phyloP scores from a whole-genome alignment of 92 coral and sea anemone species.

The Heliopora coerulea region DNA sequence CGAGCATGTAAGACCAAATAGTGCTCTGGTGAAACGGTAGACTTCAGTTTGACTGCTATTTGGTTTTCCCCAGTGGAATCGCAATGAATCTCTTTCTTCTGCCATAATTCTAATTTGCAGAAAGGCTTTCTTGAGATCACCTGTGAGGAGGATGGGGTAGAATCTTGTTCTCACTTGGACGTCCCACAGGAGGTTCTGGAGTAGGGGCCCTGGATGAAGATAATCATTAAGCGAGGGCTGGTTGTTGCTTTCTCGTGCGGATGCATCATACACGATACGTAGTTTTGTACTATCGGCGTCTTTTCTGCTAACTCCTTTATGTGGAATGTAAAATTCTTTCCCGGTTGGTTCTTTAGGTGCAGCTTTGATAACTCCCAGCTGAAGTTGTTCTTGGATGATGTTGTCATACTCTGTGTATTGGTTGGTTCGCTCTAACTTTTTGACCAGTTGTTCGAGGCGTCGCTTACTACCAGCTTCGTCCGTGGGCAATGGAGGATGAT shows the following conservation, averaged over 20 bases:
- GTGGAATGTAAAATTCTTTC: conserved; percentile 1
- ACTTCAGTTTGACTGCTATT: background rate
- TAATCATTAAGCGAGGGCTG: conserved; percentile 13
- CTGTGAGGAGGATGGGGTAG: conserved; percentile 14
- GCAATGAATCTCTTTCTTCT: conserved; percentile 20
- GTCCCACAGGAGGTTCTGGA: conserved; percentile 18
- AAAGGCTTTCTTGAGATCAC: conserved; percentile 20
- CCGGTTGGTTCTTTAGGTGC: background rate
- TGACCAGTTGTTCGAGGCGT: conserved; percentile 49
- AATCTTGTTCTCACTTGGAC: conserved; percentile 9
- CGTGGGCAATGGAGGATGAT: conserved; percentile 48
- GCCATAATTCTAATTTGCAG: conserved; percentile 8
- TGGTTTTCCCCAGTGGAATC: conserved; percentile 29
- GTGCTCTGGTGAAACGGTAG: conserved; percentile 27
- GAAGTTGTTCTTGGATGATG: conserved; percentile 53
- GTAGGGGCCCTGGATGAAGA: conserved; percentile 19
- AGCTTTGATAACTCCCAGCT: too few relatives aligned
- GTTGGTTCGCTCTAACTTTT: conserved; percentile 31
- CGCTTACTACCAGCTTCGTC: conserved; percentile 38
- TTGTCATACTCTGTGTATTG: conserved; percentile 48
- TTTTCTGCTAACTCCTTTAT: background rate
- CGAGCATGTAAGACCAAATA: conserved; percentile 12
- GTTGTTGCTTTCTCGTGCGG: background rate
- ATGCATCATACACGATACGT: conserved; percentile 1
- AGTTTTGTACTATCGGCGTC: background rate